These are phyloP conservation scores for Notodonta ziczac DNA, from an alignment of 2,888 invertebrate species.

Conservation along the genomic window DNA sequence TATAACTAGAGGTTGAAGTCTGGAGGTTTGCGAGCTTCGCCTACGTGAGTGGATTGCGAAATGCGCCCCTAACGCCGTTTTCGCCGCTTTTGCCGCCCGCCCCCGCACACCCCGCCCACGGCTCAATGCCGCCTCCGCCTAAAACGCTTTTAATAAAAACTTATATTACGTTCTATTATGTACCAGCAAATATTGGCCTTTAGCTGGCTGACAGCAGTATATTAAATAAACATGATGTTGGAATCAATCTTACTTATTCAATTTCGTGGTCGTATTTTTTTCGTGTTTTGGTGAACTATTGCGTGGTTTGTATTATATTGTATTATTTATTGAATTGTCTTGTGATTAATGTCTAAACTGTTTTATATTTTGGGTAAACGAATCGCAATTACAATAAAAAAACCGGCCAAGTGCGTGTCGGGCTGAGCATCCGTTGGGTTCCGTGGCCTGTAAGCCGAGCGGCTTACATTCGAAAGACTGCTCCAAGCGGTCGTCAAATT, in stretches of 20 bases:
- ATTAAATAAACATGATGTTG: conserved; percentile 17
- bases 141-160: conserved; percentile 37
- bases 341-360: too few relatives aligned
- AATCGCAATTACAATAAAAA: too few relatives aligned
- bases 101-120: conserved; percentile 15
- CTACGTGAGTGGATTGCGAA: conserved; percentile 53
- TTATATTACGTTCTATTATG: conserved; percentile 19
- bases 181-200: conserved; percentile 16
- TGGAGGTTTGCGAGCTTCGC: conserved; percentile 29
- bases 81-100: conserved; percentile 5
- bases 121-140: conserved; percentile 26
- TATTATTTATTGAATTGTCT: too few relatives aligned
- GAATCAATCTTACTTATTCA: conserved; percentile 1
- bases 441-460: too few relatives aligned
- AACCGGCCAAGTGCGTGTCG: too few relatives aligned
- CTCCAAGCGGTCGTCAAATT: too few relatives aligned
- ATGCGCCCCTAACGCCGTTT: conserved; percentile 12
- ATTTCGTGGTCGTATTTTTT: too few relatives aligned
- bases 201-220: conserved; percentile 19
- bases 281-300: too few relatives aligned
- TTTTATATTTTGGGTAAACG: too few relatives aligned
- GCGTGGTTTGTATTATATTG: too few relatives aligned
- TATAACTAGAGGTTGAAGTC: conserved; percentile 39
- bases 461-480: too few relatives aligned
- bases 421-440: too few relatives aligned